These are phyloP conservation scores for Carcinoscorpius rotundicauda DNA, from an alignment of 1,140 invertebrate species.

Conservation along the genomic window DNA sequence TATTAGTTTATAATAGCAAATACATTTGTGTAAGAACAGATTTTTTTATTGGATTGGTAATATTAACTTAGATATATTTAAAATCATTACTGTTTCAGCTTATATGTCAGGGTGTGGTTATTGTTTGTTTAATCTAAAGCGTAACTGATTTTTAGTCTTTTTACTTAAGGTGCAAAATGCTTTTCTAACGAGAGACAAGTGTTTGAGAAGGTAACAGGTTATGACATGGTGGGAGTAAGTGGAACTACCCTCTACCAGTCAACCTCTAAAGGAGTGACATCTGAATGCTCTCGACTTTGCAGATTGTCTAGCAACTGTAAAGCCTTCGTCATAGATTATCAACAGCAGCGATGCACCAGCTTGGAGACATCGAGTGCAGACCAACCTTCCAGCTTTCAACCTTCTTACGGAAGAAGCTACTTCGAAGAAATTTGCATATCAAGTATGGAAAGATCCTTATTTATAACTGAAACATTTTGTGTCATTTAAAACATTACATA, in stretches of 20 bases:
- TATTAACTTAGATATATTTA: too few species aligned
- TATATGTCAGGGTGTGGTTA: too few species aligned
- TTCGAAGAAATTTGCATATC: conserved; percentile 37
- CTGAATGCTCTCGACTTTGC: conserved; percentile 32
- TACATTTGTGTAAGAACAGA: too few species aligned
- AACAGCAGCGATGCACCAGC: conserved; percentile 34
- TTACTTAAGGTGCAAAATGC: conserved; percentile 11
- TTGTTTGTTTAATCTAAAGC: too few species aligned
- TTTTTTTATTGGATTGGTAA: too few species aligned
- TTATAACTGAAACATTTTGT: too few species aligned
- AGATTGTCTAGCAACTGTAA: conserved; percentile 31
- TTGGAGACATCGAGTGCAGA: conserved; percentile 29
- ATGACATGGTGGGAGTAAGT: conserved; percentile 32
- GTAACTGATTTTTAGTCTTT: too few species aligned
- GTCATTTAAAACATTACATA: too few species aligned
- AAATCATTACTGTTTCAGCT: too few species aligned
- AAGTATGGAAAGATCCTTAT: conserved; percentile 23
- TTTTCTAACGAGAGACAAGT: conserved; percentile 27
- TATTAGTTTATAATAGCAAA: too few species aligned
- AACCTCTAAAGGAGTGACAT: conserved; percentile 30
- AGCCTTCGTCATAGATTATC: conserved; percentile 37
- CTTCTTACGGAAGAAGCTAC: conserved; percentile 34
- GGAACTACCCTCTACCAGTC: conserved; percentile 28
- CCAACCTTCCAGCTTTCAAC: conserved; percentile 30
- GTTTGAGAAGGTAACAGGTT: conserved; percentile 36